Conservation (phyloP, 2,797 vertebrate genomes). For the Atherinosoma microstoma region DNA sequence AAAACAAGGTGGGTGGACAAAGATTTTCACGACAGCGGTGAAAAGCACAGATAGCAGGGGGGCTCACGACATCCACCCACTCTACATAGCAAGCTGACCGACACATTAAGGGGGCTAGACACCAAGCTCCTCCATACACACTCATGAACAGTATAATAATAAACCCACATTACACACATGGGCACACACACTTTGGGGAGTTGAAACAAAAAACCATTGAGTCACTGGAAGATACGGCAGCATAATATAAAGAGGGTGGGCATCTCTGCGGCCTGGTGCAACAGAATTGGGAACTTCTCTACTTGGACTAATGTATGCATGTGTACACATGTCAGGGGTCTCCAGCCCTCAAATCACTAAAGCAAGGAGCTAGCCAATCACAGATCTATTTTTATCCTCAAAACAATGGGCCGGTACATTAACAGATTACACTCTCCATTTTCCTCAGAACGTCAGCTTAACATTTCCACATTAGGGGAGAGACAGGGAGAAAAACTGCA, state of each 20-base stretch:
- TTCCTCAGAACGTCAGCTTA: conserved; percentile 64
- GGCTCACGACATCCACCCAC: conserved; percentile 76
- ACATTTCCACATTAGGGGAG: conserved; percentile 58
- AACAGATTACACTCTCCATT: conserved; percentile 72
- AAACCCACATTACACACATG: conserved; percentile 38
- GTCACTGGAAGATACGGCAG: conserved; percentile 40
- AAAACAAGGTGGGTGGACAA: conserved; percentile 59
- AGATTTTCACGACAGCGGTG: conserved; percentile 61
- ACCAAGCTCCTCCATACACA: conserved; percentile 34
- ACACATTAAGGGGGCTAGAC: conserved; percentile 57
- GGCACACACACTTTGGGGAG: conserved; percentile 4
- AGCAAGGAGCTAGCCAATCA: conserved; percentile 67
- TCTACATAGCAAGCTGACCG: conserved; percentile 54
- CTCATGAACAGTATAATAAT: conserved; percentile 20
- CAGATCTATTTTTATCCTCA: conserved; percentile 63
- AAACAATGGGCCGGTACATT: conserved; percentile 68
- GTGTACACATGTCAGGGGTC: conserved; percentile 24
- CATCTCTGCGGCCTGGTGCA: conserved; percentile 16
- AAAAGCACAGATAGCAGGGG: conserved; percentile 53
- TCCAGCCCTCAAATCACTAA: conserved; percentile 36
- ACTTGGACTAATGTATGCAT: background rate
- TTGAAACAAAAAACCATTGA: conserved; percentile 12
- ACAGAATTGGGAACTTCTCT: conserved; percentile 7
- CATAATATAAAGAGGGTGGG: conserved; percentile 25
- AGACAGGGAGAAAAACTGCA: conserved; percentile 20